phyloP scores from a whole-genome alignment of 2,888 invertebrate species.

The Agrilus biguttatus region DNA sequence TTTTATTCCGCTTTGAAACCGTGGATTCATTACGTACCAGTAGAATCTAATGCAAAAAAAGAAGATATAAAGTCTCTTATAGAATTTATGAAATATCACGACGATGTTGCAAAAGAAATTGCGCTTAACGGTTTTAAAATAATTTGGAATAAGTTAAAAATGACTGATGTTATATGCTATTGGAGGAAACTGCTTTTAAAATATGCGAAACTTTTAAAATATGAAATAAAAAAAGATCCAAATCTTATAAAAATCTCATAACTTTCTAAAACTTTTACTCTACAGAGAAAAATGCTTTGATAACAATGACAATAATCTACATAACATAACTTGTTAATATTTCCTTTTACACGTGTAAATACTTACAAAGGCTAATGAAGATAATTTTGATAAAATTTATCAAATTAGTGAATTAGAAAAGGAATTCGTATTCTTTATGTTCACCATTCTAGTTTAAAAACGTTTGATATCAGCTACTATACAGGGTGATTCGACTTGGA shows the following conservation, averaged over 20 bases:
- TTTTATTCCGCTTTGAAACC: constrained; percentile 83
- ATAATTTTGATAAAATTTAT: neutral
- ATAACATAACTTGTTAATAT: neutral
- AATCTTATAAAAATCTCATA: constrained; percentile 37
- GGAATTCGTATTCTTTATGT: too few species aligned
- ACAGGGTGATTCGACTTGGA: too few species aligned
- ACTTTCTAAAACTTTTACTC: neutral
- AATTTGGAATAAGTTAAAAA: constrained; percentile 67
- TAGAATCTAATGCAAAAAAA: constrained; percentile 47
- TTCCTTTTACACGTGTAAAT: too few species aligned
- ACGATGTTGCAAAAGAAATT: constrained; percentile 59
- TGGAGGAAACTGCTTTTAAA: constrained; percentile 65
- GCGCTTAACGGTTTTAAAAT: constrained; percentile 70
- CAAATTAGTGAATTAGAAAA: too few species aligned
- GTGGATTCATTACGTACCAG: constrained; percentile 92
- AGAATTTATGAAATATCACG: constrained; percentile 61
- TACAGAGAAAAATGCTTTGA: constrained; percentile 1
- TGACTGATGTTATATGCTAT: constrained; percentile 74
- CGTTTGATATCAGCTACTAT: too few species aligned
- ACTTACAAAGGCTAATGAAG: neutral
- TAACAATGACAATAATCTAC: neutral
- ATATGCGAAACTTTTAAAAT: constrained; percentile 62
- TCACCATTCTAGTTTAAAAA: too few species aligned
- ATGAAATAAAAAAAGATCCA: constrained; percentile 41
- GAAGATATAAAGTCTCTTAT: constrained; percentile 58